Evolutionary conservation across 2,113 vertebrate genomes (phyloP).

Genomic region (Corythornis cristatus): DNA sequence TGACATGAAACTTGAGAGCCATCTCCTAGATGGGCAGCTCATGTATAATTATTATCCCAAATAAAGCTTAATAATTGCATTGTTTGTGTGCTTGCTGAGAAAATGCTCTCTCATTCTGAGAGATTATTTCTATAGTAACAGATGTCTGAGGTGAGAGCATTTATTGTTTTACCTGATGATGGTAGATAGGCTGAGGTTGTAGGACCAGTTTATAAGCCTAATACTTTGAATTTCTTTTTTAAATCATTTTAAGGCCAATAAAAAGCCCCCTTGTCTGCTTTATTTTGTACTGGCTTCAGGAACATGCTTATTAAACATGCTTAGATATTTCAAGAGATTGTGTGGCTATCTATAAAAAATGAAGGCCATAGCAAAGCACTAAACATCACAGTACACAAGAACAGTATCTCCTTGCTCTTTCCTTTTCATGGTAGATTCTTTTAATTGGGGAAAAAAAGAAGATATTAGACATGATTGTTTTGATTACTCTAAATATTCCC

Average conservation of each 20-base stretch:
- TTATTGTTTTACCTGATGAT: background rate
- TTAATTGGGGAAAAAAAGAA: background rate
- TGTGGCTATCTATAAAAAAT: background rate
- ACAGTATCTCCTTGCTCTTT: background rate
- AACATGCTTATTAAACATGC: background rate
- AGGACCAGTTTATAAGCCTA: background rate
- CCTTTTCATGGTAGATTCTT: background rate
- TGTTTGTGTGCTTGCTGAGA: background rate
- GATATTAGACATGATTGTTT: slow-evolving; percentile 1
- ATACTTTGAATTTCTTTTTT: background rate
- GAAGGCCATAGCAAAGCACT: background rate
- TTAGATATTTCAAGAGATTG: background rate
- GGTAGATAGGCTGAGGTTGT: background rate
- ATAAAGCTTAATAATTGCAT: background rate
- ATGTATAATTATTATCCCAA: rapidly evolving
- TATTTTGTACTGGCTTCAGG: background rate
- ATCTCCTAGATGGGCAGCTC: background rate
- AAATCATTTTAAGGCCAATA: background rate
- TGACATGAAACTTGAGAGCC: background rate
- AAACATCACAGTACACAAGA: background rate
- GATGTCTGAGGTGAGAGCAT: background rate
- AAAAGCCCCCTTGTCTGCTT: rapidly evolving
- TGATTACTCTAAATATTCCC: slow-evolving; percentile 37
- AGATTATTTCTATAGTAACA: background rate
- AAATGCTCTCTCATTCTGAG: background rate